A percentile compares a stretch with the other conserved stretches of the same genome.
Evolutionary conservation across 2,113 vertebrate genomes (phyloP).

Genomic region (Mesocricetus auratus): DNA sequence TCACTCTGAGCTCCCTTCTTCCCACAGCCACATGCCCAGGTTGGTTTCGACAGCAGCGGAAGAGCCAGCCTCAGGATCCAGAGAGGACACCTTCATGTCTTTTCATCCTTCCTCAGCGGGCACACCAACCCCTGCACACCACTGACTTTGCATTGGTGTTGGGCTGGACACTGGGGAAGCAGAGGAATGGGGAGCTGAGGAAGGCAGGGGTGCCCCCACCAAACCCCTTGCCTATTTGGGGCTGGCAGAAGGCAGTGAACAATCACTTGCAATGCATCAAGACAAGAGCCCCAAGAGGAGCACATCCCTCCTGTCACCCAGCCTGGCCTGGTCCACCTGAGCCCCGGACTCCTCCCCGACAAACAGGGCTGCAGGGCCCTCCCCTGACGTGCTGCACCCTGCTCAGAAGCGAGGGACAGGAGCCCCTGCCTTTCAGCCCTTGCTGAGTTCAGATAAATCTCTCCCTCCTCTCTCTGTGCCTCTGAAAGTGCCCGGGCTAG

Average conservation of each 20-base stretch:
- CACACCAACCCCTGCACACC: fast-evolving
- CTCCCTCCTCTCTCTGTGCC: constrained; percentile 80
- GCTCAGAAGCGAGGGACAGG: not conserved
- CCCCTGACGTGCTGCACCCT: not conserved
- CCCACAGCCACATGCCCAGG: not conserved
- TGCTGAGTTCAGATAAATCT: constrained; percentile 77
- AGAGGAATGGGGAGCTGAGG: not conserved
- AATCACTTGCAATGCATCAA: not conserved
- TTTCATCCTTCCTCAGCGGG: not conserved
- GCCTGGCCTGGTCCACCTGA: not conserved
- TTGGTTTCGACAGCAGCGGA: not conserved
- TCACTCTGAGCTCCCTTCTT: not conserved
- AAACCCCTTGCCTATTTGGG: not conserved
- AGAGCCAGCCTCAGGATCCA: not conserved
- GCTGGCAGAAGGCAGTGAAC: not conserved
- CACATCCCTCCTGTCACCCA: not conserved
- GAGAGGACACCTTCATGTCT: not conserved
- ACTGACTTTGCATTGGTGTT: fast-evolving
- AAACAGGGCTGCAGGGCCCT: not conserved
- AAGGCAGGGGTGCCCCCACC: too few relatives aligned
- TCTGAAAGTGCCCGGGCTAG: constrained; percentile 89
- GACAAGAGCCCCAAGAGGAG: not conserved
- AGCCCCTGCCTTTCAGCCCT: constrained; percentile 44
- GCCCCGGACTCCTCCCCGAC: constrained; percentile 17
- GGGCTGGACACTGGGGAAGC: not conserved